Base-by-base conservation (phyloP, 2,888 invertebrate species). In the Eupithecia dodoneata region DNA sequence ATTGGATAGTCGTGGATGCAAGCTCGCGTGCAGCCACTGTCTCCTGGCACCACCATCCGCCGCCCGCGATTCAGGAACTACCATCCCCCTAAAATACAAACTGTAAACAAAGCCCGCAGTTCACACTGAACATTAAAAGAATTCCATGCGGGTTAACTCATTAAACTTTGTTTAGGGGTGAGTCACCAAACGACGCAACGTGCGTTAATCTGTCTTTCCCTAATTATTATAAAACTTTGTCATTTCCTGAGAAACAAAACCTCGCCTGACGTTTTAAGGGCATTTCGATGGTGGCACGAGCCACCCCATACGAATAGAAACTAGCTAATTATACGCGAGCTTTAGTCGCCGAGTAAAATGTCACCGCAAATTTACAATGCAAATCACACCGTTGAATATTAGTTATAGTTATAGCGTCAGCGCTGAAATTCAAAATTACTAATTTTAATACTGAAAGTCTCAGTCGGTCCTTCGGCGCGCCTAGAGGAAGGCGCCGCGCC, bases 11-110 rank as follows among this genome's bases (percentile, higher is more conserved):
- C 81, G 83, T 87, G 84, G 94, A 91, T 94, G 93, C 94, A 92
- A 87, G 74, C 76, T 93, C 95, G 94, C 94, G 94, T 94, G 94
- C 92, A 92, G 86, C 86, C 84, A 75, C 83, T 79, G 82, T 91
- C 87, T 94, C 95, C 96, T 96, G 96, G 96, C 89, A 96, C 96
- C 90, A 88, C 93, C 94, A 91, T 87, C 90, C 82, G 78, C 80
- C 89, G 83, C 91, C 87, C 86, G 86, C 87, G 85, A 85, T 87
- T 88, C 89, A 89, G 91, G 89, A 92, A 92, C 91, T 91, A 89
- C 93, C 88, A 89, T 88, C 88, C 87, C 88, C 88, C 89, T 84
- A 82, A 83, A 85, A 84, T 83, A 83, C 84, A 81, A 84, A 81
- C 87, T 89, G 92, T 92, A 91, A 93, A 93, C 92, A 93, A 91